Conservation (phyloP, 2,113 vertebrate genomes). For the Caranx melampygus region DNA sequence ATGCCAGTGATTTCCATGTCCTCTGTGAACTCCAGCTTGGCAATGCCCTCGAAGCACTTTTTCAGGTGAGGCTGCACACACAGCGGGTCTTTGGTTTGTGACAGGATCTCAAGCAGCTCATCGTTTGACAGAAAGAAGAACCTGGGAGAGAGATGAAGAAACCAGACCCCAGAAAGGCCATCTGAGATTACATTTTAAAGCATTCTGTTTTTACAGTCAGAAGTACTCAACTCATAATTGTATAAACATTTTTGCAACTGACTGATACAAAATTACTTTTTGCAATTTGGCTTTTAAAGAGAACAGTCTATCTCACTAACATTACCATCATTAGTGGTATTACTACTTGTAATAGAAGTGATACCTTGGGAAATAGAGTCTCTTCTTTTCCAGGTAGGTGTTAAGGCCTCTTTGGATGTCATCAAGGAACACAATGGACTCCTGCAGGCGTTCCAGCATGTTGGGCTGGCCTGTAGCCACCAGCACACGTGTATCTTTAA, state of each 20-base stretch:
- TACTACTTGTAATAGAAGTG: slow-evolving; percentile 21
- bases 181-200: neutral
- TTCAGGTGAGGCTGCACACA: slow-evolving; percentile 94
- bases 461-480: slow-evolving; percentile 80
- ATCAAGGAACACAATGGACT: slow-evolving; percentile 89
- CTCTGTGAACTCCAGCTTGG: slow-evolving; percentile 89
- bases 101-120: slow-evolving; percentile 93
- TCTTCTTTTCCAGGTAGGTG: slow-evolving; percentile 92
- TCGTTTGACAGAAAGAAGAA: slow-evolving; percentile 97
- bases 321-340: neutral
- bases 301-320: neutral
- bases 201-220: neutral
- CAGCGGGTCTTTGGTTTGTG: slow-evolving; percentile 94
- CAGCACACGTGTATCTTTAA: slow-evolving; percentile 82
- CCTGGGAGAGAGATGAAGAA: slow-evolving; percentile 68
- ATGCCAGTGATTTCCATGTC: slow-evolving; percentile 88
- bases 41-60: slow-evolving; percentile 96
- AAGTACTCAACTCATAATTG: neutral
- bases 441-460: slow-evolving; percentile 89
- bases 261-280: neutral
- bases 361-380: slow-evolving; percentile 93
- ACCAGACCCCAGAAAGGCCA: neutral
- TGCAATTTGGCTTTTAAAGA: neutral
- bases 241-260: neutral
- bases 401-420: slow-evolving; percentile 93